Evolutionary conservation across 2,888 invertebrate genomes (phyloP).

Genomic region (Horisme vitalbata): DNA sequence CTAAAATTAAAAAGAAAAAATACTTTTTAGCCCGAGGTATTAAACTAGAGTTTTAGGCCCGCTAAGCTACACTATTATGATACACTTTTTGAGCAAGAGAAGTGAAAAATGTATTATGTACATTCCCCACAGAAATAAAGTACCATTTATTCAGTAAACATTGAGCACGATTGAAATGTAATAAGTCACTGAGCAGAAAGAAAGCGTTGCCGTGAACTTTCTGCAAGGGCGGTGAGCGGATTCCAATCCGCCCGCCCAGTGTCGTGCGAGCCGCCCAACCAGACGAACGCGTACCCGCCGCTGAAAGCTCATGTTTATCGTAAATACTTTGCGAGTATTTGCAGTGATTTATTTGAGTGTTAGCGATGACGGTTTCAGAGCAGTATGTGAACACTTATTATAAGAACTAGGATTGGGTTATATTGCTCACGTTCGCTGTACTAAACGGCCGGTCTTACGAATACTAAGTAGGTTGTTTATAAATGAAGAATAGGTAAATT

Average conservation of each 20-base stretch:
- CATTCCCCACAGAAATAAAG: conserved; percentile 46
- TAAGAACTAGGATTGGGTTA: conserved; percentile 3
- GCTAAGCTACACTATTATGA: too few species aligned
- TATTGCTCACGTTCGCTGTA: conserved; percentile 1
- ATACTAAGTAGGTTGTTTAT: too few species aligned
- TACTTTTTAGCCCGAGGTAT: too few species aligned
- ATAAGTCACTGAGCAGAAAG: conserved; percentile 61
- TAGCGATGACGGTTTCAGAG: conserved; percentile 9
- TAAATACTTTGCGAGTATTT: conserved; percentile 43
- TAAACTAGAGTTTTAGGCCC: too few species aligned
- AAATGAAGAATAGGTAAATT: too few species aligned
- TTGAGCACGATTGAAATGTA: conserved; percentile 55
- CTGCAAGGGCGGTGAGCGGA: conserved; percentile 61
- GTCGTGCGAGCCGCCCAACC: conserved; percentile 64
- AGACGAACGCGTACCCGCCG: conserved; percentile 53
- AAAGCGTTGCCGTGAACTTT: conserved; percentile 75
- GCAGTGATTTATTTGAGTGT: conserved; percentile 41
- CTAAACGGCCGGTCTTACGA: too few species aligned
- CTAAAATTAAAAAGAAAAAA: too few species aligned
- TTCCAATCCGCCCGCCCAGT: conserved; percentile 69
- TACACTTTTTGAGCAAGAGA: too few species aligned
- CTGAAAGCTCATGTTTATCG: conserved; percentile 39
- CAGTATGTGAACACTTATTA: conserved; percentile 12
- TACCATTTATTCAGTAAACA: conserved; percentile 52
- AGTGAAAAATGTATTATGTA: too few species aligned